Base-by-base conservation (phyloP, 2,113 vertebrate species). In the Anguilla rostrata region DNA sequence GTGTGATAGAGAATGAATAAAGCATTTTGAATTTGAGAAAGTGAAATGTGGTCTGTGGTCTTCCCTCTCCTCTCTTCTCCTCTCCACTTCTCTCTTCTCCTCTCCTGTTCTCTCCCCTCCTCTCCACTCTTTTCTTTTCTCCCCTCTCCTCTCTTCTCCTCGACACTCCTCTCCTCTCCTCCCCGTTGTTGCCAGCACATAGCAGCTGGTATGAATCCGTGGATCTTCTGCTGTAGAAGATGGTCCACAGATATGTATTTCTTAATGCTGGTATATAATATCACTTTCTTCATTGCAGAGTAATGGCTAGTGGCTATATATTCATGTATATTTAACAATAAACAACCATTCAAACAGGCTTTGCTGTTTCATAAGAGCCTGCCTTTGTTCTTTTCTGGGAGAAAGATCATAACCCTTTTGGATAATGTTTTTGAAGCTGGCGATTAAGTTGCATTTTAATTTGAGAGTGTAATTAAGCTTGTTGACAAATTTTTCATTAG, bases 401-500 rank as follows among this genome's bases (percentile, higher is more conserved):
- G 87, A 86, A 86, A 88, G 85, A 89, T 89, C 60, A 89, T 92
- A 91, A 91, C 89, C 91, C 86, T 83, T 39, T 87, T 88, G 66
- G n/a, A 75, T 90, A 92, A 91, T 90, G 85, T 91, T 89, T 90
- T 86, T 79, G 79, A 85, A 89, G 89, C 87, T 91, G 90, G 89
- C 93, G 92, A 94, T 94, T 93, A 93, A 90, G 88, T 90, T 89
- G 83, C 88, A 88, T 87, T 91, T 90, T 91, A 89, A 91, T 92
- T 94, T 90, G 89, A 92, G 90, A 90, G 91, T 90, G 88, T 93
- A 94, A 94, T 93, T 93, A 92, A 92, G 92, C 89, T 87, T 90
- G 87, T 90, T 91, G 87, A 46, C 90, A 92, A 90, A 94, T 91
- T 91, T 87, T 89, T 87, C 92, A 89, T 91, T 91, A 91, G 84